These are phyloP conservation scores for Condylura cristata DNA, from an alignment of 2,113 vertebrate species.

Conservation along the genomic window DNA sequence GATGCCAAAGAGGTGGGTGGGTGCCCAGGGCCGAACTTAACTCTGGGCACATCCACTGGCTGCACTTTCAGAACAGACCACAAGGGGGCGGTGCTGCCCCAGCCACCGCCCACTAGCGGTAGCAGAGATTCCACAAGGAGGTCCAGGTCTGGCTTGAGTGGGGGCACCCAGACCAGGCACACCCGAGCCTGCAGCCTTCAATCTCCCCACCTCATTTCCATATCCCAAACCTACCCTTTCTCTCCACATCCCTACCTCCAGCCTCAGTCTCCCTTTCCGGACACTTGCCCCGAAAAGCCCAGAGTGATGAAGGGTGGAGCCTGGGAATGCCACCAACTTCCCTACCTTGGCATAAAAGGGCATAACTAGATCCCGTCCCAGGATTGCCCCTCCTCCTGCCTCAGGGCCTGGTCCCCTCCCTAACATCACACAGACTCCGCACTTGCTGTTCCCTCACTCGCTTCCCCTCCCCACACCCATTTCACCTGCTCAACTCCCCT, in stretches of 20 bases:
- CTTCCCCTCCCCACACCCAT: background rate
- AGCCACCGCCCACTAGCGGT: background rate
- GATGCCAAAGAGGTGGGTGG: background rate
- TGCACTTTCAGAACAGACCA: background rate
- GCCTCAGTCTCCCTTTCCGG: background rate
- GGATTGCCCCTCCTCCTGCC: background rate
- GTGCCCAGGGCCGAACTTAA: background rate
- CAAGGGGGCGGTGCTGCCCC: background rate
- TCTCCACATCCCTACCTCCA: background rate
- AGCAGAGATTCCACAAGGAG: rapidly evolving
- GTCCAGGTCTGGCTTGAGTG: too few relatives aligned
- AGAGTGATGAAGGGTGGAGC: background rate
- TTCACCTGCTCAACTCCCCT: background rate
- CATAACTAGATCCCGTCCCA: background rate
- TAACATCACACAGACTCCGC: background rate
- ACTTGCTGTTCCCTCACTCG: background rate
- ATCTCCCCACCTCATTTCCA: background rate
- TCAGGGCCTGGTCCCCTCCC: background rate
- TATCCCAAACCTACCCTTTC: background rate
- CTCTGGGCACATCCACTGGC: background rate
- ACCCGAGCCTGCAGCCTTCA: background rate
- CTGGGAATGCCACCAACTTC: background rate
- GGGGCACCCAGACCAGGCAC: background rate
- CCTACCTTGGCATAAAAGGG: background rate
- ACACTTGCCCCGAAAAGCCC: background rate